Conservation (phyloP, 2,888 invertebrate species). For the Siphlonurus alternatus region DNA sequence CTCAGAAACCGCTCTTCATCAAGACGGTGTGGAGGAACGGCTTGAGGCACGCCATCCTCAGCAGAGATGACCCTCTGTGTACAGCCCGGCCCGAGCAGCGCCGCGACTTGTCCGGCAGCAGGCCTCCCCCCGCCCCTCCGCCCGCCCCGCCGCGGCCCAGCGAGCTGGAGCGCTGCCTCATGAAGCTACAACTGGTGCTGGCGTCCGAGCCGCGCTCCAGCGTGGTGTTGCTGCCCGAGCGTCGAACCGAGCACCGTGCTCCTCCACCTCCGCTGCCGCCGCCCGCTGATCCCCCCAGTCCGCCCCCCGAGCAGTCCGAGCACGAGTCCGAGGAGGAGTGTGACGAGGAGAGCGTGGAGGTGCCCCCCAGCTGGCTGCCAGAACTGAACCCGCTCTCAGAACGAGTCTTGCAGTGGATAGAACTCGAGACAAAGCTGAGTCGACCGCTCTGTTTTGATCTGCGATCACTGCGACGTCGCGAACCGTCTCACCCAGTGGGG, state of each 20-base stretch:
- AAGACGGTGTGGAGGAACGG: constrained; percentile 52
- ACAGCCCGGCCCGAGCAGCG: constrained; percentile 12
- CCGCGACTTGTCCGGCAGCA: constrained; percentile 3
- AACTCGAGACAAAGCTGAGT: constrained; percentile 42
- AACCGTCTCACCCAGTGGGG: neutral
- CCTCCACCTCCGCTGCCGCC: neutral
- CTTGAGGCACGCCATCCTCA: constrained; percentile 48
- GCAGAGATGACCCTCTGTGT: constrained; percentile 38
- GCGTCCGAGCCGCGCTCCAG: constrained; percentile 4
- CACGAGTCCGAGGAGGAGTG: neutral
- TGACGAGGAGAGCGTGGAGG: neutral
- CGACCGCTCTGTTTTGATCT: neutral
- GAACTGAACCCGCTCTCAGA: constrained; percentile 37
- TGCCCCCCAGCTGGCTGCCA: neutral
- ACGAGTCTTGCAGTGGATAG: constrained; percentile 62
- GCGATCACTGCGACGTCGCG: neutral
- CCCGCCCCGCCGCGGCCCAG: constrained; percentile 1
- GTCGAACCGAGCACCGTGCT: neutral
- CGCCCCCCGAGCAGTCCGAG: neutral
- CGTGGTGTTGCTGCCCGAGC: neutral
- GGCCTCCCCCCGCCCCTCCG: constrained; percentile 4
- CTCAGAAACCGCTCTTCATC: constrained; percentile 36
- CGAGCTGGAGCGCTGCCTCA: constrained; percentile 13
- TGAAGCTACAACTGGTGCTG: constrained; percentile 14
- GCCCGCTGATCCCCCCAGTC: neutral